These are phyloP conservation scores for Cairina moschata DNA, from an alignment of 2,113 vertebrate genomes.

Conservation along the genomic window DNA sequence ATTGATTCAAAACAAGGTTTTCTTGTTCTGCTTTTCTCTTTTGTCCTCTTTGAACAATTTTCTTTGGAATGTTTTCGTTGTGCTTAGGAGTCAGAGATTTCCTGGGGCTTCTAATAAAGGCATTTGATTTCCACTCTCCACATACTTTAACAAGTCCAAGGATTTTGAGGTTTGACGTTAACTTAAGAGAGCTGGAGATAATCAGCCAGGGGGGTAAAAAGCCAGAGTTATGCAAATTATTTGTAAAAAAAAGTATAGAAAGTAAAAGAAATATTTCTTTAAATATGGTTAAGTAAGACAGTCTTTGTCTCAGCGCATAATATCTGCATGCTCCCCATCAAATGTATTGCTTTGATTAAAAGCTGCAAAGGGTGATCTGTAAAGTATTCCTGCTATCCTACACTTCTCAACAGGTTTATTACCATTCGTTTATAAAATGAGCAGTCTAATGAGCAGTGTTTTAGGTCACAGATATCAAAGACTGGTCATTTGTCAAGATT, in stretches of 20 bases:
- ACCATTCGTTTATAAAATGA: constrained; percentile 64
- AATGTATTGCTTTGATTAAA: constrained; percentile 51
- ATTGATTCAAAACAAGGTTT: constrained; percentile 73
- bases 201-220: constrained; percentile 43
- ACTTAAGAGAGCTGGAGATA: constrained; percentile 65
- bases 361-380: constrained; percentile 69
- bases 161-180: constrained; percentile 69
- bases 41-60: constrained; percentile 70
- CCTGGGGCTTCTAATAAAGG: constrained; percentile 72
- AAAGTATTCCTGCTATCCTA: constrained; percentile 68
- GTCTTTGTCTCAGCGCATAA: constrained; percentile 12
- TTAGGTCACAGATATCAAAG: constrained; percentile 70
- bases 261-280: background rate
- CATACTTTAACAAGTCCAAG: constrained; percentile 72
- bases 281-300: background rate
- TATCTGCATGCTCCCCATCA: constrained; percentile 12
- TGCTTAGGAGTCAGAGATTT: constrained; percentile 69
- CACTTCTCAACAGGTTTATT: constrained; percentile 71
- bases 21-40: constrained; percentile 70
- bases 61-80: constrained; percentile 74
- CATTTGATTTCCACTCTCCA: constrained; percentile 68
- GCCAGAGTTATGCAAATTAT: constrained; percentile 51
- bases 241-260: constrained; percentile 27
- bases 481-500: constrained; percentile 72
- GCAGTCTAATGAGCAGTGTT: constrained; percentile 69